phyloP scores from a whole-genome alignment of 1,140 invertebrate species.

The Calephelis virginiensis region DNA sequence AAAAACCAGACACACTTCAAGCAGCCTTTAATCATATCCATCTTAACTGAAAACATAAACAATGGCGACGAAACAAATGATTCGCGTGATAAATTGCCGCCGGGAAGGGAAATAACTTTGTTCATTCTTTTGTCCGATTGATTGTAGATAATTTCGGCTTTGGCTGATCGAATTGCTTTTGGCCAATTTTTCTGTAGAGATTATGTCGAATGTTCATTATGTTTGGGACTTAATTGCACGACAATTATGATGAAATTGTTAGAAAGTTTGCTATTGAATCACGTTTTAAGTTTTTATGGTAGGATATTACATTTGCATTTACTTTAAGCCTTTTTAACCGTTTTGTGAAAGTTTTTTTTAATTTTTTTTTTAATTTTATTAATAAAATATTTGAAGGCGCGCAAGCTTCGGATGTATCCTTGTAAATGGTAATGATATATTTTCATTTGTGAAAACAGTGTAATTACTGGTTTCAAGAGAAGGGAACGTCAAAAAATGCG shows the following conservation, averaged over 20 bases:
- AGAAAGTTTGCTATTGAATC: no score
- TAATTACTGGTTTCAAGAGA: no score
- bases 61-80: conserved; percentile 55
- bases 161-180: conserved; percentile 20
- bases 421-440: no score
- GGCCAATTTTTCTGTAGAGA: conserved; percentile 11
- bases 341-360: no score
- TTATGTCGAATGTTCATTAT: conserved; percentile 8
- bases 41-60: conserved; percentile 37
- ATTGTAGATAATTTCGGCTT: conserved; percentile 60
- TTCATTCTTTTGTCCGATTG: conserved; percentile 65
- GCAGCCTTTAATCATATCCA: conserved; percentile 24
- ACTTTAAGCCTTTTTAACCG: no score
- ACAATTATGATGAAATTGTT: neutral
- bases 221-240: neutral
- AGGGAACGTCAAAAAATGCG: no score
- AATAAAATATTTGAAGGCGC: no score
- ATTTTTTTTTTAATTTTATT: no score
- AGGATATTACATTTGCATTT: no score
- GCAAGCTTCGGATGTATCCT: no score
- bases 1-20: conserved; percentile 23
- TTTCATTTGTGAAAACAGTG: no score
- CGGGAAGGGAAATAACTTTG: conserved; percentile 51
- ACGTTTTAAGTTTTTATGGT: no score
- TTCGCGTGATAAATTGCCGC: conserved; percentile 54